phyloP scores from a whole-genome alignment of 2,888 invertebrate genomes.

The Sussaba pulchella region DNA sequence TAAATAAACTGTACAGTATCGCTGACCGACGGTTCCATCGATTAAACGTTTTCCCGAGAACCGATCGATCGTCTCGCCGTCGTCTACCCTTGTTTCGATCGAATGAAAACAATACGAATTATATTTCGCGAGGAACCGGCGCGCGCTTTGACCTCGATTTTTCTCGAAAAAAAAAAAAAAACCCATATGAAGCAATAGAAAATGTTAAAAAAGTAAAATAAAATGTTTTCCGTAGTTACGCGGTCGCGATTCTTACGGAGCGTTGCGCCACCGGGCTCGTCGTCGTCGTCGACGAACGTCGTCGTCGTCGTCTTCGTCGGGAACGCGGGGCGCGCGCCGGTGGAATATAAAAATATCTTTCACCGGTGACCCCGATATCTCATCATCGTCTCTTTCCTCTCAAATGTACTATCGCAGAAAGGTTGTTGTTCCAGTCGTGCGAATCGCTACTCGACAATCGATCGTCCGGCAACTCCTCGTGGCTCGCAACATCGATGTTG shows the following conservation, averaged over 20 bases:
- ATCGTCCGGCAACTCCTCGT: neutral
- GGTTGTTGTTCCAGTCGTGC: constrained; percentile 4
- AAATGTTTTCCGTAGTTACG: neutral
- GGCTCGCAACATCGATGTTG: neutral
- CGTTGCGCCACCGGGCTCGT: neutral
- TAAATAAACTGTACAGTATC: constrained; percentile 14
- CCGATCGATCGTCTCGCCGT: neutral
- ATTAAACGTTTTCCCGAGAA: constrained; percentile 7
- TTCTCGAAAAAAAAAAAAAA: no score
- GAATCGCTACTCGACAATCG: constrained; percentile 40
- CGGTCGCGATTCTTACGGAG: constrained; percentile 35
- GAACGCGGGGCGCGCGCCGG: constrained; percentile 38
- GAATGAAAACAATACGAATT: constrained; percentile 32
- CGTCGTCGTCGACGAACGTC: constrained; percentile 38
- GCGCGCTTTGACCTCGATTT: constrained; percentile 61
- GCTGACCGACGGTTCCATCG: constrained; percentile 5
- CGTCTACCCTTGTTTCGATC: neutral
- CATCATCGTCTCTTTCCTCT: constrained; percentile 55
- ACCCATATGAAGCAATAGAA: no score
- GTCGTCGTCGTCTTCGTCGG: constrained; percentile 39
- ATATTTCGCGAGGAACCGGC: constrained; percentile 39
- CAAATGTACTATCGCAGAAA: constrained; percentile 9
- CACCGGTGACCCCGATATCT: constrained; percentile 65
- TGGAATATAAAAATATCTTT: constrained; percentile 65
- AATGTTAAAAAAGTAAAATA: neutral